phyloP scores from a whole-genome alignment of 2,888 invertebrate species.

The Hirtodrosophila trivittata region DNA sequence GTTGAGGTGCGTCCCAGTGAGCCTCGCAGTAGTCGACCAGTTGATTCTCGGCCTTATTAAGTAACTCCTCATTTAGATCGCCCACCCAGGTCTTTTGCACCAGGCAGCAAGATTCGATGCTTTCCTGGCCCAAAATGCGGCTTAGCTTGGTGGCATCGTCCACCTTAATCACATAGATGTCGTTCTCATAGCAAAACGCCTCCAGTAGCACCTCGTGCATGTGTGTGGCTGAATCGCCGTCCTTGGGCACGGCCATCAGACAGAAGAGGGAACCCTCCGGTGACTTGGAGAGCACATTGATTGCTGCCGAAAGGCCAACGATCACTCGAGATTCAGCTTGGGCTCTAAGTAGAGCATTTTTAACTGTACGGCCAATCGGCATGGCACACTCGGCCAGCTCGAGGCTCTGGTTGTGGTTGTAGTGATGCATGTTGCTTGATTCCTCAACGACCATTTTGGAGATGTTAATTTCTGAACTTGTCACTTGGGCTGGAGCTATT shows the following conservation, averaged over 20 bases:
- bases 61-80: constrained; percentile 82
- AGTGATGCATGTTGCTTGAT: constrained; percentile 64
- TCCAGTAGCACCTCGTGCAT: constrained; percentile 91
- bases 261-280: constrained; percentile 88
- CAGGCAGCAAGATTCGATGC: constrained; percentile 85
- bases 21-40: constrained; percentile 88
- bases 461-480: constrained; percentile 33
- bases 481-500: constrained; percentile 53
- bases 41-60: constrained; percentile 87
- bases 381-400: constrained; percentile 67
- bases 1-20: constrained; percentile 87
- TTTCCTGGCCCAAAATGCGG: constrained; percentile 85
- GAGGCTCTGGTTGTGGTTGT: constrained; percentile 44
- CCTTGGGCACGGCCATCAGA: constrained; percentile 87
- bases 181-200: constrained; percentile 91
- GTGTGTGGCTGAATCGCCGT: constrained; percentile 90
- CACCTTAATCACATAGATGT: constrained; percentile 90
- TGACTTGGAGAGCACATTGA: constrained; percentile 82
- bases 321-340: constrained; percentile 83
- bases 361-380: constrained; percentile 82
- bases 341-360: constrained; percentile 81
- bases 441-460: constrained; percentile 81
- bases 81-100: constrained; percentile 83
- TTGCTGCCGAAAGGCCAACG: constrained; percentile 82
- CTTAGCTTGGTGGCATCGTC: constrained; percentile 85